phyloP scores from a whole-genome alignment of 2,113 vertebrate genomes.

The Alaudala cheleensis region DNA sequence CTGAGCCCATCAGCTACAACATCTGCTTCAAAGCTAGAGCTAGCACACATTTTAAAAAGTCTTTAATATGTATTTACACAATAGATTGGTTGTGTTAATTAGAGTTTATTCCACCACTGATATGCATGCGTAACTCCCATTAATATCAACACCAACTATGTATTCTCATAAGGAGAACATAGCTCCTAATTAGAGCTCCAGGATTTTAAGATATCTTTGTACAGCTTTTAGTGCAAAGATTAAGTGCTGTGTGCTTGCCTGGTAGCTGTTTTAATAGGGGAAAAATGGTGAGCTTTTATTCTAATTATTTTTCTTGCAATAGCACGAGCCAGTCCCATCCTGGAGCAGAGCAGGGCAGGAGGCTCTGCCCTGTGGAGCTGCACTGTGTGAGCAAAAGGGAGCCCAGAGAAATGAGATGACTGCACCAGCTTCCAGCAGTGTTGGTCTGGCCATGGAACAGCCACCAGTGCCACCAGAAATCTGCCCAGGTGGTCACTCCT shows the following conservation, averaged over 20 bases:
- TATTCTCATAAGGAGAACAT: not conserved
- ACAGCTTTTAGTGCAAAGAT: not conserved
- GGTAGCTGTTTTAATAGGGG: not conserved
- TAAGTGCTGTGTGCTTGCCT: rapidly evolving
- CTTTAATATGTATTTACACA: constrained; percentile 10
- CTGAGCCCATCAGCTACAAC: not conserved
- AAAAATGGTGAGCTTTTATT: not conserved
- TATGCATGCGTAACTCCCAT: not conserved
- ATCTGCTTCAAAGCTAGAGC: constrained; percentile 10
- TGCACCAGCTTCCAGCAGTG: rapidly evolving
- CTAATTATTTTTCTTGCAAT: not conserved
- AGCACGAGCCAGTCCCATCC: rapidly evolving
- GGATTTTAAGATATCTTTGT: not conserved
- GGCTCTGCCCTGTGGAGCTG: not conserved
- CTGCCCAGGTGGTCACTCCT: not conserved
- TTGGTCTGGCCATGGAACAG: rapidly evolving
- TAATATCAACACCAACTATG: not conserved
- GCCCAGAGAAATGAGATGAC: not conserved
- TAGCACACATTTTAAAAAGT: not conserved
- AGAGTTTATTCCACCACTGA: not conserved
- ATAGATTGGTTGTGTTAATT: constrained; percentile 35
- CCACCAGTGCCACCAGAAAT: rapidly evolving
- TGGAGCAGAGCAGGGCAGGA: not conserved
- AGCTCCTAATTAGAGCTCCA: not conserved
- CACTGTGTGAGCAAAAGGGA: not conserved